Base-by-base conservation (phyloP, 2,888 invertebrate species). In the Drosophila koepferae region DNA sequence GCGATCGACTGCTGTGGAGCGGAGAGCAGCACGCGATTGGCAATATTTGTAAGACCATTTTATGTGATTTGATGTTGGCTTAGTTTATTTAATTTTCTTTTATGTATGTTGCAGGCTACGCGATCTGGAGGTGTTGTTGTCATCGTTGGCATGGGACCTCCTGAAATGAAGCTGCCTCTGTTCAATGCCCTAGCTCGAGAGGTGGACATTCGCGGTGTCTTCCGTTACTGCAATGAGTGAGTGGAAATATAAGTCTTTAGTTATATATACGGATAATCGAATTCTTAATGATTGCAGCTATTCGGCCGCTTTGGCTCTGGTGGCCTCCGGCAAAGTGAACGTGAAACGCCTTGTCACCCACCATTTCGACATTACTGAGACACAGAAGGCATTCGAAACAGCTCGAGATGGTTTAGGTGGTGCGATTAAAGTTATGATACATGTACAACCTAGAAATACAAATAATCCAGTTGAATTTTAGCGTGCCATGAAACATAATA, bases 171-270 rank as follows among this genome's bases (percentile, higher is more conserved):
- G 74, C 91, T 99, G 71, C 98, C 99, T 2, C 94, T 99, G 48
- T 95, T 97, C 0, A 95, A 96, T 89, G 97, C 98, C 2, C 94
- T 97, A 34, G 94, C 95, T 0, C 94, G 97, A 62, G 99, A 99
- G 94, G 96, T 99, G 12, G 98, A 99, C 93, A 97, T 99, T 78
- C 94, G 96, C 73, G 99, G 99, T 75, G 96, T 98, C 67, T 99
- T 99, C 94, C 95, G 99, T 93, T 99, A 99, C 91, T 97, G 95
- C 75, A 98, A 98, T 93, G 97, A 97, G 93, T 93, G 76, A 81
- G 97, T 97, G 20, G 18, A 89, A 93, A 1, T 0, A 1, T n/a
- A n/a, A 2, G 43, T 31, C 9, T 20, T 14, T 36, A 20, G 16
- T 3, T 28, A 58, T 10, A 5, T n/a, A 4, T 20, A 10, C 20